Percentiles rank a stretch among this genome's conserved stretches.
Conservation (phyloP, 2,797 vertebrate genomes). For the Pempheris klunzingeri region DNA sequence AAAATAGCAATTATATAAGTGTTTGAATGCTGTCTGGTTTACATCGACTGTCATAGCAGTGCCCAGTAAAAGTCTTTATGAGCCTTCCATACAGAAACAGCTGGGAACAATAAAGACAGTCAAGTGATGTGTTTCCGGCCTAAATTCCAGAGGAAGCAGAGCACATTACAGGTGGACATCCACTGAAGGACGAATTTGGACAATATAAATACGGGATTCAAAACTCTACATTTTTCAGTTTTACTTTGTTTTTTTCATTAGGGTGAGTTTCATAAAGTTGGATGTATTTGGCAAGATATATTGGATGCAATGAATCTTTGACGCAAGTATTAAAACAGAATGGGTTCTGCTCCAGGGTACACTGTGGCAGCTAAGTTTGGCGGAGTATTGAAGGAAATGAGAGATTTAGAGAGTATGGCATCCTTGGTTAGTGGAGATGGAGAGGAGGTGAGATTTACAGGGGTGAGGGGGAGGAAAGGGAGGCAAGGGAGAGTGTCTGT, state of each 20-base stretch:
- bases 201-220: conserved; percentile 5
- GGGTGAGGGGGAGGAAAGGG: conserved; percentile 60
- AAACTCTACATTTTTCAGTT: background rate
- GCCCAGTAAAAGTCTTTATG: conserved; percentile 67
- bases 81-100: conserved; percentile 62
- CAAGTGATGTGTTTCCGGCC: conserved; percentile 47
- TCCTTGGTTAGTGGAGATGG: conserved; percentile 61
- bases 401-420: conserved; percentile 61
- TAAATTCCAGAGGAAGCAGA: conserved; percentile 41
- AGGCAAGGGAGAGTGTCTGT: conserved; percentile 65
- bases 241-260: conserved; percentile 19
- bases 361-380: conserved; percentile 33
- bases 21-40: conserved; percentile 76
- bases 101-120: conserved; percentile 68
- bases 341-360: conserved; percentile 6
- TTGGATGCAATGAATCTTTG: conserved; percentile 18
- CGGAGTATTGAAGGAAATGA: conserved; percentile 48
- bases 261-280: conserved; percentile 28
- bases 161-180: conserved; percentile 28
- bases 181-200: conserved; percentile 21
- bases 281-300: conserved; percentile 13
- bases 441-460: conserved; percentile 74
- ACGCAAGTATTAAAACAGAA: conserved; percentile 11
- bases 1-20: conserved; percentile 85
- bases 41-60: conserved; percentile 54